Base-by-base conservation (phyloP, 2,113 vertebrate species). In the Promerops cafer region DNA sequence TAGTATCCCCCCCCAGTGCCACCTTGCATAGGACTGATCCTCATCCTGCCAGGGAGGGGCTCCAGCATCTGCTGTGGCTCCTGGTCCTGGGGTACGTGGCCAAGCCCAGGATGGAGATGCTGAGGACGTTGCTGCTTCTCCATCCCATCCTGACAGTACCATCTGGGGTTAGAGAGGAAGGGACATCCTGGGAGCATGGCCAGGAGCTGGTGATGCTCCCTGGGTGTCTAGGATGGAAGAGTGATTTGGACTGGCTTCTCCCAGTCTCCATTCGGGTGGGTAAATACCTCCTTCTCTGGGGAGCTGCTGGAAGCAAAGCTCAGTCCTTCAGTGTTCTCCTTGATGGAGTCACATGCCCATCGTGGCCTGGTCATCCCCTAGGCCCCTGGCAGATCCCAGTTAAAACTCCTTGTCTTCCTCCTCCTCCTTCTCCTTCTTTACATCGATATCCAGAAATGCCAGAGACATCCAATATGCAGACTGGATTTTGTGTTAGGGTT, bases 301-400 rank as follows among this genome's bases (percentile, higher is more conserved):
- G 49, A 92, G 35, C 27, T 82, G 30, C 65, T 68, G 44, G 27
- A 63, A 76, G 70, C 33, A 63, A 45, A 87, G 16, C 39, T 75
- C 35, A 79, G 20, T 65, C 49, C 7, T 82, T 78, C 1, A 1
- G 10, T 42, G 28, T 42, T 63, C 35, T 61, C 14, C 21, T 49
- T 49, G 49, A 20, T 77, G 27, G 40, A 63, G 26, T 63, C 56
- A 70, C 40, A 11, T 30, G 39, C 26, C 47, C 0, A 0, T 45
- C 0, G 0, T 31, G 28, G 16, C 37, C 31, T 56, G 59, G 11
- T 40, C 1, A 0, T n/a, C 26, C 33, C 15, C 42, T 70, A 1
- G 0, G 33, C 61, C 69, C 26, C 20, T 12, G 6, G 6, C 40
- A 87, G 52, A 78, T 71, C 61, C 23, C 37, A 52, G 16, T 81